A percentile compares a stretch with the other conserved stretches of the same genome.
phyloP scores from a whole-genome alignment of 2,797 vertebrate genomes.

The Phrynocephalus forsythii region DNA sequence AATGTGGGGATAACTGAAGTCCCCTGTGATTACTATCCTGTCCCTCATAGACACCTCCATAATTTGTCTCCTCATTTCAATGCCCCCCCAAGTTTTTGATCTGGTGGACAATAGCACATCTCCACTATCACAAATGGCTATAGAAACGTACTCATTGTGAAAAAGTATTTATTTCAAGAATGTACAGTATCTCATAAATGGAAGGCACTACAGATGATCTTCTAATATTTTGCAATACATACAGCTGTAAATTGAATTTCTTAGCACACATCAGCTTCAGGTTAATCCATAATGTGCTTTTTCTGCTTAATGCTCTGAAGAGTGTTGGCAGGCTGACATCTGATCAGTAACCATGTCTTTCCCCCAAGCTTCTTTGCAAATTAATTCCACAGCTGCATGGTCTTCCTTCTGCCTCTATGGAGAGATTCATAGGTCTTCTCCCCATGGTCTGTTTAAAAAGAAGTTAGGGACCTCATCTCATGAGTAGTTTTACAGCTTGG shows the following conservation, averaged over 20 bases:
- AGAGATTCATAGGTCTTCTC: constrained; percentile 39
- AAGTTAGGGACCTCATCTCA: constrained; percentile 26
- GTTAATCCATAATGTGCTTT: constrained; percentile 38
- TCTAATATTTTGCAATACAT: constrained; percentile 26
- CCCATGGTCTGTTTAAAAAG: constrained; percentile 27
- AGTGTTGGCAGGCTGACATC: constrained; percentile 41
- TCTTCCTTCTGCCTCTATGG: constrained; percentile 47
- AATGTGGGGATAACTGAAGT: too few relatives aligned
- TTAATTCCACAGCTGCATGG: constrained; percentile 27
- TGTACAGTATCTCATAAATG: not conserved
- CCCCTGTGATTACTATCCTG: too few relatives aligned
- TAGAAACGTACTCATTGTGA: constrained; percentile 2
- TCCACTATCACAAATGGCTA: not conserved
- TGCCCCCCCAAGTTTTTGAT: too few relatives aligned
- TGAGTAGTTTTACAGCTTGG: constrained; percentile 52
- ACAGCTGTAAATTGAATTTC: not conserved
- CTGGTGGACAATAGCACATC: too few relatives aligned
- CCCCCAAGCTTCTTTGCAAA: constrained; percentile 34
- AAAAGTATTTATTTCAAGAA: constrained; percentile 1
- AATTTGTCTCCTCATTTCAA: too few relatives aligned
- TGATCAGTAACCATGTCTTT: not conserved
- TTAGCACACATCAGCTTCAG: constrained; percentile 25
- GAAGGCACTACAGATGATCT: not conserved
- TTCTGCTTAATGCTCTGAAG: constrained; percentile 31
- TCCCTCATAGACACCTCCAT: too few relatives aligned